Evolutionary conservation across 1,140 invertebrate genomes (phyloP).

Genomic region (Eciton burchellii): DNA sequence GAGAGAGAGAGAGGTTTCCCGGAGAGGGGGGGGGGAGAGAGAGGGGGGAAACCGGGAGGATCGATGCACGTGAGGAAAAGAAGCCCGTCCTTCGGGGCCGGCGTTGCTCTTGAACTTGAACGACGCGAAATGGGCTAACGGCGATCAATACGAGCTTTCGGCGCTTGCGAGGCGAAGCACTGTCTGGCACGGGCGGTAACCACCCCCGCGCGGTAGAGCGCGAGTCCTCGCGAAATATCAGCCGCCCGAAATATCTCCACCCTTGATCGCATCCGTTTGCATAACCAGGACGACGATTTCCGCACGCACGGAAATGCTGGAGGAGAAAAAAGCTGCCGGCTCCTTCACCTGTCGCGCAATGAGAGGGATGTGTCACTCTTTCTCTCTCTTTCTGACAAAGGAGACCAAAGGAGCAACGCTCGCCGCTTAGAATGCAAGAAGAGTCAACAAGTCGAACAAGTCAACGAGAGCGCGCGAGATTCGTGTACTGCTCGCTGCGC

Average conservation of each 20-base stretch:
- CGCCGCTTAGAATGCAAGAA: no score
- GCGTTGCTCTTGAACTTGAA: conserved; percentile 83
- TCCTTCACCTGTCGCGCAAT: background rate
- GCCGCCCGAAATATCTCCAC: background rate
- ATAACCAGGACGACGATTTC: no score
- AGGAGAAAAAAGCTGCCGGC: background rate
- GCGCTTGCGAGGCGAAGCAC: conserved; percentile 79
- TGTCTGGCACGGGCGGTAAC: conserved; percentile 41
- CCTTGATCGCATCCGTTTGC: background rate
- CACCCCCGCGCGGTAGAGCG: conserved; percentile 13
- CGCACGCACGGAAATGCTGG: no score
- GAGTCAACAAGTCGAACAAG: no score
- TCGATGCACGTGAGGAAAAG: conserved; percentile 18
- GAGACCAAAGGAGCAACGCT: no score
- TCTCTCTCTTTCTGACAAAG: no score
- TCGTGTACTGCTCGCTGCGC: no score
- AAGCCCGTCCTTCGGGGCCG: conserved; percentile 52
- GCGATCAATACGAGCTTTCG: conserved; percentile 83
- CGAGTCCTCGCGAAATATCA: conserved; percentile 32
- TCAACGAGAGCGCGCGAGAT: no score
- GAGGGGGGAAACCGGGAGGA: background rate
- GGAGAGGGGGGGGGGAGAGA: no score
- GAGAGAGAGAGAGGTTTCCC: no score
- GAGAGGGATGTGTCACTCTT: background rate
- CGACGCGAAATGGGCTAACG: conserved; percentile 80